Evolutionary conservation across 2,797 vertebrate genomes (phyloP).

Genomic region (Melanitta fusca): DNA sequence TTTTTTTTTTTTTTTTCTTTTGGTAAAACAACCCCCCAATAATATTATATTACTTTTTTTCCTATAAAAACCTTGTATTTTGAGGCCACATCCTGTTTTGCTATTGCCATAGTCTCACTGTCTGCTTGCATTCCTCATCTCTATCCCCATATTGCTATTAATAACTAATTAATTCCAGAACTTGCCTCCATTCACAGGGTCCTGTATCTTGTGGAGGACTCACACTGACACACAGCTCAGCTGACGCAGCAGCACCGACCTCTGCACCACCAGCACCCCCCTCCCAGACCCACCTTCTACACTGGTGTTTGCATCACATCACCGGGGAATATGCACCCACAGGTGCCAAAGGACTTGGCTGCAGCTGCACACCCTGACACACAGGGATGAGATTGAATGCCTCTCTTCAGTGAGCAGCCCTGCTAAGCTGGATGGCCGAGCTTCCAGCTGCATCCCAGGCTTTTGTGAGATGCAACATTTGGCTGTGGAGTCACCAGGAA

Average conservation of each 20-base stretch:
- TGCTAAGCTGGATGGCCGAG: not conserved
- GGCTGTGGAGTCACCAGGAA: not conserved
- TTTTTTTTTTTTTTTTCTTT: not conserved
- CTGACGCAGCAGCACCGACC: not conserved
- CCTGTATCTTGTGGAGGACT: not conserved
- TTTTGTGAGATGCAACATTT: not conserved
- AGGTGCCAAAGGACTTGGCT: not conserved
- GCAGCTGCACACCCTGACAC: not conserved
- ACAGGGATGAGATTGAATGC: not conserved
- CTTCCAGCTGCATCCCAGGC: not conserved
- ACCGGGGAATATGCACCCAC: accelerated
- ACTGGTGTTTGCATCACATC: not conserved
- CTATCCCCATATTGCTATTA: not conserved
- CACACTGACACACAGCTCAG: not conserved
- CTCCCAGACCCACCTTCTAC: not conserved
- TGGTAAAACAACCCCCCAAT: not conserved
- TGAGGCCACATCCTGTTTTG: not conserved
- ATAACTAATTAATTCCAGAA: not conserved
- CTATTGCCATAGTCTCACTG: not conserved
- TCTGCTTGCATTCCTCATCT: not conserved
- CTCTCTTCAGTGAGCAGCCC: not conserved
- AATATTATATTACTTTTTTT: not conserved
- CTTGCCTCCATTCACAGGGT: not conserved
- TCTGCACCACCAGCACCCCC: not conserved
- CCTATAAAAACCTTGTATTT: not conserved